phyloP scores from a whole-genome alignment of 2,797 vertebrate genomes.

The Schizopygopsis malacanthus region DNA sequence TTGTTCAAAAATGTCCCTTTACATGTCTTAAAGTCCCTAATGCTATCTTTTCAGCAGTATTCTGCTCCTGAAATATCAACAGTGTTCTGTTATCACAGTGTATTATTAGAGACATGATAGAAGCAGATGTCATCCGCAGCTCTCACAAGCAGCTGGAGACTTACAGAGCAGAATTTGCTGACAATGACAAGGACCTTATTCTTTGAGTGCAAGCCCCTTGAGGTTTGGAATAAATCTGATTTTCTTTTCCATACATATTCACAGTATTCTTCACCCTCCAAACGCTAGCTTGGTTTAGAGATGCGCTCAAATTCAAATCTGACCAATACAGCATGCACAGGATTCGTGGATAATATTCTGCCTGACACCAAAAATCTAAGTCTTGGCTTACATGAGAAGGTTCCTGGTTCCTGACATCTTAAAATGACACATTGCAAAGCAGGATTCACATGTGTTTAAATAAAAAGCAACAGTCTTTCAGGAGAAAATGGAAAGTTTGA shows the following conservation, averaged over 20 bases:
- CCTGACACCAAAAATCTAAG: neutral
- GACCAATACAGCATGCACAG: constrained; percentile 41
- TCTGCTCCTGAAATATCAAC: neutral
- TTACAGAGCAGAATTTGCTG: constrained; percentile 19
- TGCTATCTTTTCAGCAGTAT: neutral
- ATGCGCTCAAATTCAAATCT: constrained; percentile 21
- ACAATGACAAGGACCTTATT: constrained; percentile 41
- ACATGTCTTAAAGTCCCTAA: neutral
- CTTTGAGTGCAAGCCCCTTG: constrained; percentile 29
- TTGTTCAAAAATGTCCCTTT: neutral
- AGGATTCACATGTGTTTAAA: neutral
- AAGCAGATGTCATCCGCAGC: constrained; percentile 31
- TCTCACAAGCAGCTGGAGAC: constrained; percentile 18
- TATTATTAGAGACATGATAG: constrained; percentile 43
- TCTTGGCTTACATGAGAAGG: neutral
- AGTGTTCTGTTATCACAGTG: constrained; percentile 11
- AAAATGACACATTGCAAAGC: neutral
- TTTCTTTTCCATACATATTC: constrained; percentile 31
- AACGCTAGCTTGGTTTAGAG: constrained; percentile 44
- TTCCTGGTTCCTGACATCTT: constrained; percentile 1
- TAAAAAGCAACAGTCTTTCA: neutral
- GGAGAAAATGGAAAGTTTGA: neutral
- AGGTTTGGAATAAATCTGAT: constrained; percentile 38
- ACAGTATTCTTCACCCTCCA: constrained; percentile 31
- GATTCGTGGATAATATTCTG: constrained; percentile 17